Conservation (phyloP, 2,797 vertebrate genomes). For the Leptodactylus fallax region DNA sequence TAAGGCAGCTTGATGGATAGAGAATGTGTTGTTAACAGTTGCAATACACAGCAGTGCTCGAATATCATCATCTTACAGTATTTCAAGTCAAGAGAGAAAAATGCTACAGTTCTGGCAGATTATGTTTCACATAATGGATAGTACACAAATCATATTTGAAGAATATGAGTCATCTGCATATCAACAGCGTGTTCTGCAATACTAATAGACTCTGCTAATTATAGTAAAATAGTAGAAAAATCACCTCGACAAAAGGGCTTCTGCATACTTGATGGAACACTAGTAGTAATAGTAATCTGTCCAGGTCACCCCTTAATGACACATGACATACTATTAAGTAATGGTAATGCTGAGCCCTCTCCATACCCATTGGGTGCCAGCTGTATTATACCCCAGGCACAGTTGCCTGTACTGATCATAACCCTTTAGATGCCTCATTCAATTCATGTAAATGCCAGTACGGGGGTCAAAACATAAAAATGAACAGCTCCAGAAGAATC, state of each 20-base stretch:
- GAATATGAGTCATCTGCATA: slow-evolving; percentile 3
- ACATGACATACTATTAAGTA: too few relatives aligned
- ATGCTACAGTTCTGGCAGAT: background rate
- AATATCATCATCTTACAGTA: slow-evolving; percentile 14
- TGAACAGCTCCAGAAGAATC: too few relatives aligned
- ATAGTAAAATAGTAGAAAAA: background rate
- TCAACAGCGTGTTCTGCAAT: too few relatives aligned
- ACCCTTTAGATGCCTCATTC: too few relatives aligned
- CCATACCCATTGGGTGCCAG: too few relatives aligned
- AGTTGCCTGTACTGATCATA: too few relatives aligned
- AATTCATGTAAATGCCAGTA: too few relatives aligned
- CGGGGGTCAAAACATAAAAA: too few relatives aligned
- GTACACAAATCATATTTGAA: background rate
- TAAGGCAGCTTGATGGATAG: slow-evolving; percentile 29
- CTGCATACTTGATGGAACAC: background rate
- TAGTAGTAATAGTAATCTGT: background rate
- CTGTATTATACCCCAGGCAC: too few relatives aligned
- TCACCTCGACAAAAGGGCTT: background rate
- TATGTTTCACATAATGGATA: slow-evolving; percentile 27
- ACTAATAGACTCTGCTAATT: background rate
- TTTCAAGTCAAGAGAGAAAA: background rate
- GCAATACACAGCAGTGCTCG: background rate
- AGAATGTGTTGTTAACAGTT: slow-evolving; percentile 15
- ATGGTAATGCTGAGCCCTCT: too few relatives aligned
- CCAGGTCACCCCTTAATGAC: background rate